phyloP scores from a whole-genome alignment of 2,797 vertebrate species.

The Champsocephalus gunnari region DNA sequence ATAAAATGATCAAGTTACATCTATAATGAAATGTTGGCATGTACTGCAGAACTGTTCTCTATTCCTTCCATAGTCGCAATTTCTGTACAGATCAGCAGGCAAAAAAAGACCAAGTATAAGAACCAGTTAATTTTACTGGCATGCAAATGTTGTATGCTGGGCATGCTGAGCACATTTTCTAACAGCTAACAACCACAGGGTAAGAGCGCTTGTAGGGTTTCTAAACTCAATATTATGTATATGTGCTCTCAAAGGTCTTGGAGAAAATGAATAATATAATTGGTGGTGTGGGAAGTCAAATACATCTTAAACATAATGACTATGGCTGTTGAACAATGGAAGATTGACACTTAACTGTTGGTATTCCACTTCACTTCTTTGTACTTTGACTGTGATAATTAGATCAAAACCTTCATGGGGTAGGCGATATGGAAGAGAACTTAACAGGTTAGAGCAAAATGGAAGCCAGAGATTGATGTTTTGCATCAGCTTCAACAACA shows the following conservation, averaged over 20 bases:
- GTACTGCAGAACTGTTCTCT: slow-evolving; percentile 53
- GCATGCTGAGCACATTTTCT: slow-evolving; percentile 68
- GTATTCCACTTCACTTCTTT: not conserved
- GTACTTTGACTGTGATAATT: slow-evolving; percentile 2
- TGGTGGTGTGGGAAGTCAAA: slow-evolving; percentile 15
- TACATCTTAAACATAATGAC: slow-evolving; percentile 1
- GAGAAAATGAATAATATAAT: not conserved
- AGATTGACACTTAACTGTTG: not conserved
- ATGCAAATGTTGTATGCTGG: slow-evolving; percentile 63
- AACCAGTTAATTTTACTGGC: slow-evolving; percentile 58
- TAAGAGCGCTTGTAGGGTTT: slow-evolving; percentile 46
- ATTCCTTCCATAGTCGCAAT: slow-evolving; percentile 54
- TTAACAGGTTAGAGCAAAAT: not conserved
- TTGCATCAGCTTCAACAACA: not conserved
- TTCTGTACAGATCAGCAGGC: slow-evolving; percentile 64
- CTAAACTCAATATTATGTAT: slow-evolving; percentile 39
- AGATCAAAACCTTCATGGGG: not conserved
- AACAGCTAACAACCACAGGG: slow-evolving; percentile 55
- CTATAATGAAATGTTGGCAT: slow-evolving; percentile 66
- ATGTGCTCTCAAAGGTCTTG: slow-evolving; percentile 53
- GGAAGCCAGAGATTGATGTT: slow-evolving; percentile 4
- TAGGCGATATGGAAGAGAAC: slow-evolving; percentile 15
- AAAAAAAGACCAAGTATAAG: slow-evolving; percentile 61
- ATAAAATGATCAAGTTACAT: slow-evolving; percentile 68
- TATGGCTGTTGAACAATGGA: not conserved